Conservation (phyloP, 2,888 invertebrate species). For the Drosophila kuntzei region DNA sequence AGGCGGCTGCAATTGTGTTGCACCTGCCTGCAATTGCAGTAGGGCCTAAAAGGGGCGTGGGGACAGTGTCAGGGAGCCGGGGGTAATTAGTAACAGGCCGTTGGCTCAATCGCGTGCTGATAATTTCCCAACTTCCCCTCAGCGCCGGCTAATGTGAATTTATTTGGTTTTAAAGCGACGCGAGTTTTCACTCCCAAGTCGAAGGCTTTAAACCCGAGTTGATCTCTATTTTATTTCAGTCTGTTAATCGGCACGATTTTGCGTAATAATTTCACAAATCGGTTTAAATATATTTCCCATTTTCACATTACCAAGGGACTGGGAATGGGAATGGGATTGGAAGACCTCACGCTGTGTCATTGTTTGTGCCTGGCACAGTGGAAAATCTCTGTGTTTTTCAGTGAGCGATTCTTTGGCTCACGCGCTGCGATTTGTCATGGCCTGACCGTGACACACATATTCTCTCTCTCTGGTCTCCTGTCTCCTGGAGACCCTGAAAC, state of each 20-base stretch:
- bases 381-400: slow-evolving; percentile 30
- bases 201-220: slow-evolving; percentile 28
- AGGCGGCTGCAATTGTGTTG: slow-evolving; percentile 58
- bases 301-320: slow-evolving; percentile 7
- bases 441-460: slow-evolving; percentile 74
- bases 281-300: slow-evolving; percentile 58
- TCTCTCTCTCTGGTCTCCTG: background rate
- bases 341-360: slow-evolving; percentile 63
- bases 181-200: slow-evolving; percentile 12
- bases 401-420: slow-evolving; percentile 63
- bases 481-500: slow-evolving; percentile 29
- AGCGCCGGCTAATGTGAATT: slow-evolving; percentile 57
- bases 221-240: background rate
- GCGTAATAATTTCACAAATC: slow-evolving; percentile 73
- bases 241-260: slow-evolving; percentile 59
- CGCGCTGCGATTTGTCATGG: slow-evolving; percentile 73
- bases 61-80: slow-evolving; percentile 15
- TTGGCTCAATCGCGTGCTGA: slow-evolving; percentile 75
- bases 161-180: slow-evolving; percentile 49
- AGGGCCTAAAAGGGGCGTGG: slow-evolving; percentile 26
- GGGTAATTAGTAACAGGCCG: slow-evolving; percentile 76
- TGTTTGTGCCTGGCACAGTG: slow-evolving; percentile 45
- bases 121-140: slow-evolving; percentile 54
- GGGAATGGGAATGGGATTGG: background rate
- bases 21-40: slow-evolving; percentile 67